phyloP scores from a whole-genome alignment of 1,140 invertebrate genomes.

The Drosophila littoralis region DNA sequence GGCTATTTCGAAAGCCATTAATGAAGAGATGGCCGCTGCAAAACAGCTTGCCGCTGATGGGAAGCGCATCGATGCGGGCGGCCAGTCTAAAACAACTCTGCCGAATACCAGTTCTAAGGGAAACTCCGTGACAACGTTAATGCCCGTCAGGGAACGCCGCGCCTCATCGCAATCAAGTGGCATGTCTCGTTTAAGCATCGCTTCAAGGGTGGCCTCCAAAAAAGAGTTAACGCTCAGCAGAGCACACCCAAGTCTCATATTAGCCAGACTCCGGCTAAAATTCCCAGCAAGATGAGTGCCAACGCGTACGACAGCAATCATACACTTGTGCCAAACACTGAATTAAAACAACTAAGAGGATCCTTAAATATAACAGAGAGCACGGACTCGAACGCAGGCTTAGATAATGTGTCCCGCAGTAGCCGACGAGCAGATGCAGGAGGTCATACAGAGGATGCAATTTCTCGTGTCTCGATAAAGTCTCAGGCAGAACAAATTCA shows the following conservation, averaged over 20 bases:
- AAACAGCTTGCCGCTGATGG: slow-evolving; percentile 27
- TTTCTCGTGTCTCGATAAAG: not conserved
- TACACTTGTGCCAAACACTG: not conserved
- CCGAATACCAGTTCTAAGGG: not conserved
- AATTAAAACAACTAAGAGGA: not conserved
- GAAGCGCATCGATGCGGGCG: slow-evolving; percentile 37
- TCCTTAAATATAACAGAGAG: not conserved
- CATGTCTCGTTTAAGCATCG: not conserved
- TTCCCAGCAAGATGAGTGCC: too few relatives aligned
- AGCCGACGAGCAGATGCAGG: not conserved
- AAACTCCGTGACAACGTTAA: slow-evolving; percentile 30
- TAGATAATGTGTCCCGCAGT: not conserved
- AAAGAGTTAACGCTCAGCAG: not conserved
- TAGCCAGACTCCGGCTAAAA: not conserved
- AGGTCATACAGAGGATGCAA: not conserved
- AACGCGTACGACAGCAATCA: too few relatives aligned
- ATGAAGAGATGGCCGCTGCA: slow-evolving; percentile 57
- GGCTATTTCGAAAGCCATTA: slow-evolving; percentile 61
- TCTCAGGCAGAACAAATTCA: not conserved
- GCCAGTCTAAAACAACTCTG: not conserved
- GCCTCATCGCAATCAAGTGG: slow-evolving; percentile 24
- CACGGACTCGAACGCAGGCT: not conserved
- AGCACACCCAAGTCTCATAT: not conserved
- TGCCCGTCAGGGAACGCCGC: slow-evolving; percentile 19
- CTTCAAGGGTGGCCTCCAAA: not conserved